phyloP scores from a whole-genome alignment of 1,140 invertebrate species.

The Heliconius congener region DNA sequence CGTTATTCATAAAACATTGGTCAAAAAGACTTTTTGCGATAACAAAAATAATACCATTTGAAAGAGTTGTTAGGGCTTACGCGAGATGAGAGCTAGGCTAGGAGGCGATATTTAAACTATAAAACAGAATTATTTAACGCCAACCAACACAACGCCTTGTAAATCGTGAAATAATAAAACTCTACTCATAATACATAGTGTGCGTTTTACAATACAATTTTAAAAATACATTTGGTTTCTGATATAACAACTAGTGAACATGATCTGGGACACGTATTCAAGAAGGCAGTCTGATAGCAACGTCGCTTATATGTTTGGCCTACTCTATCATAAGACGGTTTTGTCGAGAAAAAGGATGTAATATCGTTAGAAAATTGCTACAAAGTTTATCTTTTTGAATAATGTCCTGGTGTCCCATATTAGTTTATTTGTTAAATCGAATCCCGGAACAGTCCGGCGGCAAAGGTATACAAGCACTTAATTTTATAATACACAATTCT shows the following conservation, averaged over 20 bases:
- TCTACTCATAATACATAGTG: constrained; percentile 56
- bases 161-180: constrained; percentile 45
- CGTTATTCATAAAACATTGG: constrained; percentile 8
- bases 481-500: constrained; percentile 65
- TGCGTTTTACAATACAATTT: constrained; percentile 59
- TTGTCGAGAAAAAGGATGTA: constrained; percentile 39
- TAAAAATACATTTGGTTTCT: constrained; percentile 63
- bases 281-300: constrained; percentile 44
- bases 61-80: neutral
- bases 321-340: constrained; percentile 37
- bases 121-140: constrained; percentile 39
- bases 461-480: constrained; percentile 61
- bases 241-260: constrained; percentile 57
- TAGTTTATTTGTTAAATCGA: constrained; percentile 35
- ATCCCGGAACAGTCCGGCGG: constrained; percentile 30
- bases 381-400: constrained; percentile 48
- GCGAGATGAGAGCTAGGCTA: constrained; percentile 9
- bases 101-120: constrained; percentile 41
- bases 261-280: constrained; percentile 47
- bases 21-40: constrained; percentile 8
- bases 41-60: constrained; percentile 2
- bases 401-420: constrained; percentile 40
- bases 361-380: constrained; percentile 40
- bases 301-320: constrained; percentile 38
- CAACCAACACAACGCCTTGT: constrained; percentile 34